Conservation (phyloP, 2,797 vertebrate genomes). For the Hylomyscus alleni region DNA sequence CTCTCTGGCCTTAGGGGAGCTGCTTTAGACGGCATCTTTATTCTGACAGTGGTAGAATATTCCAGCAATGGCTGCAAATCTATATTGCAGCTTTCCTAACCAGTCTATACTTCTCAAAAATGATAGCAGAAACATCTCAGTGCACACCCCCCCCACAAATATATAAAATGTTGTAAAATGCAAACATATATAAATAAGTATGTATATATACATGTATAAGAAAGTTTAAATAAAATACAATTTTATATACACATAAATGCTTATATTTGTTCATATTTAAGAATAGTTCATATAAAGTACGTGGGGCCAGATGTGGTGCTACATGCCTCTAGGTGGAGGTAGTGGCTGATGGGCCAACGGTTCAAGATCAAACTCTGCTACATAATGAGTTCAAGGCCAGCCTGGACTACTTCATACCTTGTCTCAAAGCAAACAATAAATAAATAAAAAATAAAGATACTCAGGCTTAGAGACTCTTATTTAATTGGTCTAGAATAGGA, state of each 20-base stretch:
- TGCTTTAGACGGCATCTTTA: background rate
- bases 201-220: background rate
- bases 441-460: background rate
- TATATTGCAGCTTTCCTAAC: background rate
- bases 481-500: conserved; percentile 1
- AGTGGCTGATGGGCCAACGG: background rate
- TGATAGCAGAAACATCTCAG: conserved; percentile 10
- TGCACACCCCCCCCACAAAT: background rate
- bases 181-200: background rate
- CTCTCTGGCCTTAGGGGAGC: background rate
- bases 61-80: background rate
- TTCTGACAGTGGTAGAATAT: background rate
- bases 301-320: background rate
- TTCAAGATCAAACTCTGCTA: background rate
- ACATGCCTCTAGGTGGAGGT: background rate
- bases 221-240: background rate
- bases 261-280: background rate
- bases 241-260: background rate
- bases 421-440: background rate
- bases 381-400: background rate
- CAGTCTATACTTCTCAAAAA: background rate
- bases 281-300: background rate
- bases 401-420: background rate
- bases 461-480: background rate
- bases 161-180: background rate